Evolutionary conservation across 2,113 vertebrate species (phyloP).

Genomic region (Hydrolagus affinis): DNA sequence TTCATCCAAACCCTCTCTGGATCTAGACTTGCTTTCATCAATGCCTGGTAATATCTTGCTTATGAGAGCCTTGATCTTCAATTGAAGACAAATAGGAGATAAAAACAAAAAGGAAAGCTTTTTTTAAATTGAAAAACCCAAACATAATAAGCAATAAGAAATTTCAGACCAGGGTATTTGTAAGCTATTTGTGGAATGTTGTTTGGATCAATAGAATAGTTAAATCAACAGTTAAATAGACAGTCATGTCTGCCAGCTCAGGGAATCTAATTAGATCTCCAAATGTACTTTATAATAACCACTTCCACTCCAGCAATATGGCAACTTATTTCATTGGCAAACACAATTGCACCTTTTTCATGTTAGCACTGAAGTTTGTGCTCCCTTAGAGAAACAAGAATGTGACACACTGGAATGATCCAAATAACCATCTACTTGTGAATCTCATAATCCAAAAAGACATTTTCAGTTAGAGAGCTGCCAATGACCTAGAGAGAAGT

Average conservation of each 20-base stretch:
- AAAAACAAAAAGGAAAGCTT: background rate
- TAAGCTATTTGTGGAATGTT: background rate
- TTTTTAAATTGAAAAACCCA: no score
- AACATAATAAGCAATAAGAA: background rate
- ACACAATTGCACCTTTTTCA: constrained; percentile 11
- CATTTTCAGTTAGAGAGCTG: no score
- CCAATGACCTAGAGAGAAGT: no score
- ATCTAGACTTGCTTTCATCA: no score
- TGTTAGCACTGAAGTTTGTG: background rate
- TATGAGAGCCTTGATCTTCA: no score
- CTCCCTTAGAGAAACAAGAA: background rate
- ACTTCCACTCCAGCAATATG: background rate
- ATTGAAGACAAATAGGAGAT: background rate
- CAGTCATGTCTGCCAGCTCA: constrained; percentile 5
- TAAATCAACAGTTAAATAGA: background rate
- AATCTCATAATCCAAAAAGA: no score
- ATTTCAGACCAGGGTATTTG: constrained; percentile 4
- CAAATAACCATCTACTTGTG: no score
- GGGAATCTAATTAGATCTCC: constrained; percentile 24
- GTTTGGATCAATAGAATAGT: no score
- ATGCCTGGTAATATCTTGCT: no score
- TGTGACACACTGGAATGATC: background rate
- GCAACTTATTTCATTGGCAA: background rate
- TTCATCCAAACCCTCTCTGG: no score
- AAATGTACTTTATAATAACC: background rate